Base-by-base conservation (phyloP, 1,140 invertebrate species). In the Bradysia coprophila region DNA sequence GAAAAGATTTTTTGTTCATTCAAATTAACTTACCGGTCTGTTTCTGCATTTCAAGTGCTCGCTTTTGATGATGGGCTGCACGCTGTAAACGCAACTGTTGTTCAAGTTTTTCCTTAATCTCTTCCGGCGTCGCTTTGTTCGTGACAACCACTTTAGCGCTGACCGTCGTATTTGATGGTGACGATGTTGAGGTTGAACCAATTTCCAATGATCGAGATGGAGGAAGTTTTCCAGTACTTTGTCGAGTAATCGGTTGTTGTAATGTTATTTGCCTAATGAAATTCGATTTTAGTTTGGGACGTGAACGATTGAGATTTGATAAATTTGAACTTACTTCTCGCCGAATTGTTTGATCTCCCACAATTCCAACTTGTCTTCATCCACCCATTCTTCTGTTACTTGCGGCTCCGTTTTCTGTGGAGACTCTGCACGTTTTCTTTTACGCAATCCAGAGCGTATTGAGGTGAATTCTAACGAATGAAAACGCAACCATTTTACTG, bases 331-430 rank as follows among this genome's bases (percentile, higher is more conserved):
- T 31, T 65, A 63, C 66, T 81, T 85, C 58, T 97, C 92, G 23
- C 87, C 87, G 61, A 93, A 97, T 48, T 87, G 83, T 54, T 89
- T 88, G 32, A 97, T 94, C 65, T 97, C 92, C 91, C 92, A 97
- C 1, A 97, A 56, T 58, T 97, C 92, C 18, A 98, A 61, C 53
- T 90, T 87, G 51, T 94, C 89, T 63, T 98, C 93, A 45, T 93
- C 86, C 1, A 94, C 81, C 92, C 93, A 97, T 54, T 87, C 81
- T 62, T 97, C 92, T 5, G 77, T 77, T 6, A 92, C 82, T 64
- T 89, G 81, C 1, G 89, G 89, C 51, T 91, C 85, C 8, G 80
- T 87, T 47, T 81, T 86, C 55, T 88, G 82, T 0, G 87, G 87
- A 6, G 84, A 84, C 65, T 92, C 87, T 1, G 85, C 83, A 33